Base-by-base conservation (phyloP, 2,888 invertebrate genomes). In the Rhogogaster chlorosoma region DNA sequence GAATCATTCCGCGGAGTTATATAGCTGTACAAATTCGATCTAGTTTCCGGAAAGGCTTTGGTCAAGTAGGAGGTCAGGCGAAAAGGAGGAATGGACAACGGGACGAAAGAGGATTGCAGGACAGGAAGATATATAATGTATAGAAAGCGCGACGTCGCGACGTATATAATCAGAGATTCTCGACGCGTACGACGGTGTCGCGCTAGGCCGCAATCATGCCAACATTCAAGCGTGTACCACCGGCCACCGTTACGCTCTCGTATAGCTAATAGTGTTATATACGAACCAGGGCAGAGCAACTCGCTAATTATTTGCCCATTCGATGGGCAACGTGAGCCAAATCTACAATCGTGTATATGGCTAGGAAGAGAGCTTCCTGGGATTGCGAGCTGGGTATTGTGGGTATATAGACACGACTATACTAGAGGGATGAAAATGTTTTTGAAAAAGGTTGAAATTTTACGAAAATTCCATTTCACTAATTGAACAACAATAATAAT, bases 301-400 rank as follows among this genome's bases (percentile, higher is more conserved):
- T 92, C 91, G 89, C 91, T 93, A 93, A 93, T 93, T 93, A 92
- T 93, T 93, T 88, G 91, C 88, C 91, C 91, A 93, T 93, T 93
- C 91, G 91, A 88, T 89, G 90, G 86, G 90, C 93, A 93, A 93
- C 93, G 93, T 93, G 93, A 91, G 88, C 91, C 90, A 93, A 93
- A 93, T 93, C 92, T 92, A 92, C 92, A 93, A 93, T 92, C 92
- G 92, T 38, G 49, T 49, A 32, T 38, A 36, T 26, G 26, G 36
- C 12, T 22, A 26, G 22, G 36, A 61, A 61, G 36, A 77, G 38
- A 77, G 53, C 49, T 9, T 77, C 32, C 67, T 67, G 67, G 53
- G 32, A 77, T 45, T 49, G 49, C 77, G 9, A 18, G n/a, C 26
- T 26, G 75, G 36, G 12, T 26, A 18, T 7, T 5, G 10, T 26